Conservation (phyloP, 2,888 invertebrate species). For the Acanthoscelides obtectus region DNA sequence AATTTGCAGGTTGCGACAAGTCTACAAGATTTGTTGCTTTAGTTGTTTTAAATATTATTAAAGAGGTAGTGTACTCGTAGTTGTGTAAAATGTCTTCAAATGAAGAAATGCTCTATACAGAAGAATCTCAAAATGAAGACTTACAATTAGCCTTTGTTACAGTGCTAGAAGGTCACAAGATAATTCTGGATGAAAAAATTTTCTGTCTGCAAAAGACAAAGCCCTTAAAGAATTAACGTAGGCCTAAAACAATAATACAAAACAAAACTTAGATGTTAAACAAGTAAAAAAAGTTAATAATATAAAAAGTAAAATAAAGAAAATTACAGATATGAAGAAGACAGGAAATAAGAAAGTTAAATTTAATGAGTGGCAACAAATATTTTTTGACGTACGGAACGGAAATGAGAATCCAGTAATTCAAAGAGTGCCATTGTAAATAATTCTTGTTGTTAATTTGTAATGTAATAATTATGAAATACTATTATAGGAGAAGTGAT, state of each 20-base stretch:
- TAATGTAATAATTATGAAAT: too few relatives aligned
- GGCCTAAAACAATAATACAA: neutral
- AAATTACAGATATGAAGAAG: neutral
- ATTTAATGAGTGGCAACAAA: slow-evolving; percentile 5
- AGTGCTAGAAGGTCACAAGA: too few relatives aligned
- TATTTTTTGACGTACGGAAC: slow-evolving; percentile 4
- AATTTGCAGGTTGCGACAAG: too few relatives aligned
- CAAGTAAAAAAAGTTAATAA: too few relatives aligned
- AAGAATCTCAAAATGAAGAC: neutral
- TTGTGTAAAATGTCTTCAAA: slow-evolving; percentile 8
- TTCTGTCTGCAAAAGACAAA: too few relatives aligned
- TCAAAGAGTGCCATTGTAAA: slow-evolving; percentile 1
- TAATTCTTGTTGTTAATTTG: too few relatives aligned
- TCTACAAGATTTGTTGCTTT: too few relatives aligned
- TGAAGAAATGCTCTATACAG: slow-evolving; percentile 2
- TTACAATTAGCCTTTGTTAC: too few relatives aligned
- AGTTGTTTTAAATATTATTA: too few relatives aligned
- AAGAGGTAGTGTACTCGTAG: neutral
- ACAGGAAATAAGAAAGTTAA: neutral
- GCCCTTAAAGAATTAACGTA: too few relatives aligned
- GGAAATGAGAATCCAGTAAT: slow-evolving; percentile 5
- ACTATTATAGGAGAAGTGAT: neutral
- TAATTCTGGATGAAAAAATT: too few relatives aligned
- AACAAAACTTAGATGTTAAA: too few relatives aligned
- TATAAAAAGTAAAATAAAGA: slow-evolving; percentile 1